These are phyloP conservation scores for Cyanoliseus patagonus DNA, from an alignment of 2,113 vertebrate species.

Conservation along the genomic window DNA sequence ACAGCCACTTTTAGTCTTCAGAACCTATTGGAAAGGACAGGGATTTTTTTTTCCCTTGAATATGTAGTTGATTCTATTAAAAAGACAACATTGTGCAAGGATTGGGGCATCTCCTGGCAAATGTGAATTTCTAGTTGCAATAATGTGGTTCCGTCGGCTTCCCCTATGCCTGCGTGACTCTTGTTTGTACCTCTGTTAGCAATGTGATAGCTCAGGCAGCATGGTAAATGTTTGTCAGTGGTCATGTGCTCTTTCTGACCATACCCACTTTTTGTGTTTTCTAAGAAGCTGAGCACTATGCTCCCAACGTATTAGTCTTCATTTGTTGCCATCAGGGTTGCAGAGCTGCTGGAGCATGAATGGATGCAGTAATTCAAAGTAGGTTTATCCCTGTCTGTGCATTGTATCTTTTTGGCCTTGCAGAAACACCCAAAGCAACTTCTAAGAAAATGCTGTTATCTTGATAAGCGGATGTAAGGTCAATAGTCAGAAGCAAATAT, in stretches of 20 bases:
- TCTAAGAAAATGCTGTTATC: neutral
- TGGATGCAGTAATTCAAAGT: neutral
- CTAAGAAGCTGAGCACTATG: neutral
- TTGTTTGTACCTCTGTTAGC: rapidly evolving
- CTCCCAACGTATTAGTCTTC: neutral
- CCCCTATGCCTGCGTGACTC: neutral
- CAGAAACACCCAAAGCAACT: neutral
- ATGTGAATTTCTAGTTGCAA: neutral
- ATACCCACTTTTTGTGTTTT: neutral
- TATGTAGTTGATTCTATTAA: neutral
- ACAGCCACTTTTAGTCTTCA: neutral
- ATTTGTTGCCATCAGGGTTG: neutral
- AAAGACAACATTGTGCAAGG: neutral
- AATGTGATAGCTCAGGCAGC: neutral
- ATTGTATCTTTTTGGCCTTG: slow-evolving; percentile 29
- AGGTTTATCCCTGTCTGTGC: neutral
- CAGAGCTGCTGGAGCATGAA: neutral
- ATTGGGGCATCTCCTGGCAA: neutral
- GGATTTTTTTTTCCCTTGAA: neutral
- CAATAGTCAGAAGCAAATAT: neutral
- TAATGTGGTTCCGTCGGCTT: neutral
- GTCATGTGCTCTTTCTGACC: neutral
- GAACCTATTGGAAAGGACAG: neutral
- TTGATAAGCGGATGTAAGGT: neutral
- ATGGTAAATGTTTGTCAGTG: neutral